These are phyloP conservation scores for Scomber japonicus DNA, from an alignment of 2,113 vertebrate species.

Conservation along the genomic window DNA sequence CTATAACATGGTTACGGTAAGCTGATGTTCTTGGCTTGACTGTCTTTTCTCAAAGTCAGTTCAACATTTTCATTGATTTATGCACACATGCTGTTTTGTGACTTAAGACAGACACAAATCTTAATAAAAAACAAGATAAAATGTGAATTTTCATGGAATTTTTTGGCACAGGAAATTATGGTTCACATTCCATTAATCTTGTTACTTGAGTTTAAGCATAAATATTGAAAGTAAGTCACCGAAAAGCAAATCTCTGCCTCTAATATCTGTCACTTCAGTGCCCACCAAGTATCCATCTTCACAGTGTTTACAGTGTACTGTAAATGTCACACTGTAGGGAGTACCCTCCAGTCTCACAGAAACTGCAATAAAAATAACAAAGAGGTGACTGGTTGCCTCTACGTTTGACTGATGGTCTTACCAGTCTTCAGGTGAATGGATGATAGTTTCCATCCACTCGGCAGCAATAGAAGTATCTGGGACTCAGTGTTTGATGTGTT, in stretches of 20 bases:
- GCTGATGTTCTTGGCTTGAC: not conserved
- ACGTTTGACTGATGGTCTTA: constrained; percentile 39
- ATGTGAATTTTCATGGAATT: not conserved
- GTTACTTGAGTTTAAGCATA: not conserved
- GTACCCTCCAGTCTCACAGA: constrained; percentile 15
- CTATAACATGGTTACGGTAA: not conserved
- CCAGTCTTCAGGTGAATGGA: constrained; percentile 54
- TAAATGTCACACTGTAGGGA: constrained; percentile 15
- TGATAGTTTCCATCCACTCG: constrained; percentile 59
- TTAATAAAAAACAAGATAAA: not conserved
- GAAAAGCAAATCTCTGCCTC: too few species aligned
- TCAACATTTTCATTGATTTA: not conserved
- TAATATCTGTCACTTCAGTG: not conserved
- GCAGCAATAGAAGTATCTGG: constrained; percentile 45
- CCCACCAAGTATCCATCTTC: constrained; percentile 3
- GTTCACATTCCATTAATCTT: not conserved
- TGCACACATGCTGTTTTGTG: not conserved
- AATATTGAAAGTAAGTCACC: not conserved
- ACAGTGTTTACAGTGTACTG: constrained; percentile 10
- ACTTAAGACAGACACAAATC: not conserved
- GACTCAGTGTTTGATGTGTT: constrained; percentile 64
- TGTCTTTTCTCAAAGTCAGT: not conserved
- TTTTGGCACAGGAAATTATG: not conserved
- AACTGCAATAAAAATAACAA: constrained; percentile 42
- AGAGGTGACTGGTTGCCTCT: constrained; percentile 23